Percentiles rank a stretch among this genome's conserved stretches.
These are phyloP conservation scores for Spatula versicolor DNA, from an alignment of 2,797 vertebrate genomes.

Conservation along the genomic window DNA sequence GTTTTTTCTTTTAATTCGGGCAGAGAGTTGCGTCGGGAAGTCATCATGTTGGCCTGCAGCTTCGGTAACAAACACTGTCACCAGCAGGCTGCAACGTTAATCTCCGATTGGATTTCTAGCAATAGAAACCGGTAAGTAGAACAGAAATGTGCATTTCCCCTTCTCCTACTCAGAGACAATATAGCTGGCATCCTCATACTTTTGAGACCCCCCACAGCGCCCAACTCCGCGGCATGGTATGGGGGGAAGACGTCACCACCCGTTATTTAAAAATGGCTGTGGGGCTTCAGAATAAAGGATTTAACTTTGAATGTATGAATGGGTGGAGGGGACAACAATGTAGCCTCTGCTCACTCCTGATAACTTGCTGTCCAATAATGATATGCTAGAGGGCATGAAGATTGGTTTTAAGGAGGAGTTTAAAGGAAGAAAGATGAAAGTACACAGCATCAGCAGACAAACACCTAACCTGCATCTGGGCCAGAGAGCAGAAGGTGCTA, in stretches of 20 bases:
- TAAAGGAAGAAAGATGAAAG: background rate
- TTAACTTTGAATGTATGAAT: background rate
- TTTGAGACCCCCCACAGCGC: background rate
- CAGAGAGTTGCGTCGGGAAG: slow-evolving; percentile 93
- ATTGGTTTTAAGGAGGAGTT: background rate
- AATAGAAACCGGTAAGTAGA: slow-evolving; percentile 91
- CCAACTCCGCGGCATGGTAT: background rate
- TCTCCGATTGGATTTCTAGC: slow-evolving; percentile 99
- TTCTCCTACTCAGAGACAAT: background rate
- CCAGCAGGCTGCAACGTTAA: slow-evolving; percentile 91
- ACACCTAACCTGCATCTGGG: rapidly evolving
- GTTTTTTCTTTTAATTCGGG: background rate
- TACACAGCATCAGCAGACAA: background rate
- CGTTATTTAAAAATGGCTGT: background rate
- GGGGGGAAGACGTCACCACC: background rate
- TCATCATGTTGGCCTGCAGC: slow-evolving; percentile 96
- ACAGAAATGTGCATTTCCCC: background rate
- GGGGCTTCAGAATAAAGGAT: background rate
- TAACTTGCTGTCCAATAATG: background rate
- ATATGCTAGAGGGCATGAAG: background rate
- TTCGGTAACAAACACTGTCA: slow-evolving; percentile 98
- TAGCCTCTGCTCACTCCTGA: background rate
- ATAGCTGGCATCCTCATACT: background rate
- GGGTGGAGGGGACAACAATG: background rate
- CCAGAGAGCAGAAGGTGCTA: background rate